Evolutionary conservation across 2,797 vertebrate species (phyloP), one percentile per base, ranked within the genome.

Genomic region (Lepilemur ruficaudatus): DNA sequence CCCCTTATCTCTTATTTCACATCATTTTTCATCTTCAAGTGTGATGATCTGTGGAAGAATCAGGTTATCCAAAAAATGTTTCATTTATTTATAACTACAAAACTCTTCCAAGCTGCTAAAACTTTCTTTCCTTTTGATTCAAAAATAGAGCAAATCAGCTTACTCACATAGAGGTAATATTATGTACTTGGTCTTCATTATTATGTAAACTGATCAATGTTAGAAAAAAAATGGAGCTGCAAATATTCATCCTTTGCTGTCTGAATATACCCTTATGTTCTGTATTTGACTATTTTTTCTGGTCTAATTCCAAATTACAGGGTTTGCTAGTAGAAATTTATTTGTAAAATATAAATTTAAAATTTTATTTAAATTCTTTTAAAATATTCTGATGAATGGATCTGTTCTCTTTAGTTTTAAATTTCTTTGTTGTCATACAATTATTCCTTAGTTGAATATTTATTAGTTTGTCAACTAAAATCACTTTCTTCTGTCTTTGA

Each of bases 11-110:
- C 63, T 72, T 73, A 79, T 76, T 96, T 89, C 97, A 89, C 86
- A 96, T 97, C 96, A 95, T 95, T 97, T 98, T 95, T 98, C 93
- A 96, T 96, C 95, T 96, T 97, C 94, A 89, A 94, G 95, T 87
- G 92, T 97, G 97, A 96, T 98, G 97, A 98, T 97, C 97, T 98
- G 95, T 98, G 93, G 94, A 97, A 96, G 96, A 97, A 65, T 95
- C 28, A 0, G 87, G 96, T 97, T 97, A 95, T 92, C 92, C 55
- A 7, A 94, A 97, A 95, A 75, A 81, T 86, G 55, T 73, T 63
- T 70, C 30, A 82, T 89, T 90, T 96, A 87, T 97, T 97, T 97
- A 65, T 87, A 92, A 72, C 59, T 94, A 78, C 50, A 93, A 61
- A 70, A 43, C 5, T 88, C 95, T 95, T 59, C 50, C 43, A 93